These are phyloP conservation scores for Peucedramus taeniatus DNA, from an alignment of 2,113 vertebrate species.

Conservation along the genomic window DNA sequence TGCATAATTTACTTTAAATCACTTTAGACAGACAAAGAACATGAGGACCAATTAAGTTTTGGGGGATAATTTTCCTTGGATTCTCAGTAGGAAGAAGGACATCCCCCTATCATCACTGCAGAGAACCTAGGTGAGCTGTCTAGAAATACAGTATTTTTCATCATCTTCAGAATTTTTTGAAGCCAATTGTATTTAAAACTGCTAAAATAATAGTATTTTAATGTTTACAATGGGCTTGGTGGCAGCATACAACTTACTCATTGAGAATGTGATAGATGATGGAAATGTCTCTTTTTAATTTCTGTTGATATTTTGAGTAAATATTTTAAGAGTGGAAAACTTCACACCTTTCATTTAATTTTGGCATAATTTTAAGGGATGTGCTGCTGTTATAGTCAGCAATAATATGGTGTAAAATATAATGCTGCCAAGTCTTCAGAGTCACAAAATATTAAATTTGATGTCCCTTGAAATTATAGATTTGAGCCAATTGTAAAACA, in stretches of 20 bases:
- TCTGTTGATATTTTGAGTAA: neutral
- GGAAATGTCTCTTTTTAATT: neutral
- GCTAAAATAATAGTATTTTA: neutral
- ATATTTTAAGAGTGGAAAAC: neutral
- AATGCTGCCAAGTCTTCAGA: neutral
- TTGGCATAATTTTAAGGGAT: neutral
- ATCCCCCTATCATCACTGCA: neutral
- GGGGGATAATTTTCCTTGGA: neutral
- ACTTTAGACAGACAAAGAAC: neutral
- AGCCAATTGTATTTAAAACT: neutral
- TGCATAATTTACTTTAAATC: constrained; percentile 5
- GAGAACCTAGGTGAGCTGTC: neutral
- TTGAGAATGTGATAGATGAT: neutral
- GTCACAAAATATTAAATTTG: neutral
- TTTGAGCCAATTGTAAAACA: neutral
- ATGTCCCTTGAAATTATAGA: neutral
- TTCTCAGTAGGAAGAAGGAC: neutral
- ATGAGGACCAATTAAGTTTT: neutral
- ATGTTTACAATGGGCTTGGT: neutral
- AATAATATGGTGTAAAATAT: neutral
- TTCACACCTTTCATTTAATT: neutral
- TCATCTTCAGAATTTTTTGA: neutral
- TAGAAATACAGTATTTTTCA: neutral
- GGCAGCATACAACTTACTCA: neutral
- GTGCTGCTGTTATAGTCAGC: neutral